These are phyloP conservation scores for Drosophila oshimai DNA, from an alignment of 1,140 invertebrate genomes.

Conservation along the genomic window DNA sequence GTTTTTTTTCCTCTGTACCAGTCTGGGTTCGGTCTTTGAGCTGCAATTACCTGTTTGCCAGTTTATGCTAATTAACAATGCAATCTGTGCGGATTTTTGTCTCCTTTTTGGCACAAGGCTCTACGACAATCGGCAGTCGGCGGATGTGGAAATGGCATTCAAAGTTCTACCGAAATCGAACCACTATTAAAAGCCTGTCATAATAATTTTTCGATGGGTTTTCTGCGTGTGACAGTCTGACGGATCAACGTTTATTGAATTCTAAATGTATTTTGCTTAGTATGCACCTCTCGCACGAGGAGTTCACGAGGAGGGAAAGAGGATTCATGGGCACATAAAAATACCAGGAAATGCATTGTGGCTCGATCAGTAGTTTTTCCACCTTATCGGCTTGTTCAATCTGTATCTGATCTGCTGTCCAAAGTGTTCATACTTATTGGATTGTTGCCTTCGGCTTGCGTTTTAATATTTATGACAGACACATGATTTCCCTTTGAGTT, in stretches of 20 bases:
- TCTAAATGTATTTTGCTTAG: conserved; percentile 45
- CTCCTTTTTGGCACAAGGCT: conserved; percentile 39
- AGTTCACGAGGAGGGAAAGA: conserved; percentile 4
- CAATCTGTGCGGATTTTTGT: conserved; percentile 52
- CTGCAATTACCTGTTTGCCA: conserved; percentile 52
- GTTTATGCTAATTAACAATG: conserved; percentile 70
- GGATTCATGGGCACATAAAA: conserved; percentile 13
- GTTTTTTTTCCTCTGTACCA: not conserved
- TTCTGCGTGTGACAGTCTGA: conserved; percentile 24
- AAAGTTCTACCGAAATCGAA: conserved; percentile 32
- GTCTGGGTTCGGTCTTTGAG: conserved; percentile 15
- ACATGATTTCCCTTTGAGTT: conserved; percentile 30
- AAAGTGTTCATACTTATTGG: conserved; percentile 12
- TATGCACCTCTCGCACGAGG: conserved; percentile 41
- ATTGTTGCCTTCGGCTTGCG: not conserved
- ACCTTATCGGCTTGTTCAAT: conserved; percentile 57
- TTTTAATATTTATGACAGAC: conserved; percentile 44
- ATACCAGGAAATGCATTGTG: conserved; percentile 66
- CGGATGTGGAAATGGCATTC: conserved; percentile 23
- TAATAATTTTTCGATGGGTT: conserved; percentile 20
- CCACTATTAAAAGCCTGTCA: conserved; percentile 29
- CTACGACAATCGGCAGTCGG: not conserved
- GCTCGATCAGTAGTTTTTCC: conserved; percentile 38
- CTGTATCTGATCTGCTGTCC: conserved; percentile 33
- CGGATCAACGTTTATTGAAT: conserved; percentile 44